Base-by-base conservation (phyloP, 2,888 invertebrate genomes). In the Smittia aterrima region DNA sequence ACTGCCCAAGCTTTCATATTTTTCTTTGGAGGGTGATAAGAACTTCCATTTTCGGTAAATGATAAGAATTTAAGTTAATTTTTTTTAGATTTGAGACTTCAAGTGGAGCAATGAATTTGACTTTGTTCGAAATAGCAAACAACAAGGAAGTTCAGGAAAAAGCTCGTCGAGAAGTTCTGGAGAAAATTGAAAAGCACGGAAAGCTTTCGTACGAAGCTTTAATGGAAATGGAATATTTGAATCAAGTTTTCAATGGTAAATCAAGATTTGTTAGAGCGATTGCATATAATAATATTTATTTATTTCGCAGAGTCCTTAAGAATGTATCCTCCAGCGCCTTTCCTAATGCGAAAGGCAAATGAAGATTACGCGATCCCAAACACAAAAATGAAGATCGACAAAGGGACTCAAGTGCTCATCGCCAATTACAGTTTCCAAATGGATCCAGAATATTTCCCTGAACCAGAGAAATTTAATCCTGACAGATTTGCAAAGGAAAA, bases 281-380 rank as follows among this genome's bases (percentile, higher is more conserved):
- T n/a, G n/a, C n/a, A n/a, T n/a, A n/a, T n/a, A n/a, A n/a, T n/a
- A n/a, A n/a, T n/a, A n/a, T 32, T 32, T 32, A 3, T 32, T 32
- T 9, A 6, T 9, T 32, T 32, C 9, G 3, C 32, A 47, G 47
- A 47, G 16, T 6, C 47, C n/a, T 11, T 47, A 4, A 13, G 47
- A 47, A 11, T 47, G 3, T 81, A 85, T 76, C 85, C 85, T 27
- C 84, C 85, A 1, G 80, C 85, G 81, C 80, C 85, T 64, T 18
- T 22, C 1, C 4, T 64, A 20, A 13, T 25, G 1, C 24, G 85
- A 66, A 79, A 82, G 76, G 85, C 85, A 75, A 85, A 83, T 70
- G 83, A 81, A 76, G 81, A 84, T 53, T 85, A 84, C 77, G 81
- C 79, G 75, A 72, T 85, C 64, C 83, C 85, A 0, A 80, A 82